Evolutionary conservation across 2,113 vertebrate species (phyloP), one percentile per base, ranked within the genome.

Genomic region (Cranoglanis bouderius): DNA sequence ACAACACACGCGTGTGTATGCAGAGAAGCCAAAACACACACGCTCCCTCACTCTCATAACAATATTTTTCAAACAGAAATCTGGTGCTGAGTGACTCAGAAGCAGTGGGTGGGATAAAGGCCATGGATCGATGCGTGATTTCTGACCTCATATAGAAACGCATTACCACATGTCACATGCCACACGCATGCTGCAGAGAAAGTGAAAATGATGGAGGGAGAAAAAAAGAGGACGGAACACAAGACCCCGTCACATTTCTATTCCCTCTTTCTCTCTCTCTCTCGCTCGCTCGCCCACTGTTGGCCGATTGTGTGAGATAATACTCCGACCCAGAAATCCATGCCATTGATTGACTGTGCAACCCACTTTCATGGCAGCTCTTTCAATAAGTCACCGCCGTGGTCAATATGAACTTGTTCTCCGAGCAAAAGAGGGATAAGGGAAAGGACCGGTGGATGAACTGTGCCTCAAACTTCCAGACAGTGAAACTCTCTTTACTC

Each of bases 351-450:
- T 93, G 93, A 92, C 93, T 93, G 92, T 85, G 92, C 89, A 92
- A 95, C 95, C 95, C 94, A 95, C 91, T 95, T 95, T 93, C 93
- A 93, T 94, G 93, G 93, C 93, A 94, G 94, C 93, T 92, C 94
- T 94, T 95, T 95, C 93, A 93, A 94, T 95, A 95, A 95, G 93
- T 95, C 90, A 85, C 89, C 90, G 91, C 85, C 85, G 90, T 93
- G 94, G 92, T 95, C 94, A 90, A 95, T 95, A 94, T 85, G 90
- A 86, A 77, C 83, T 88, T 78, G 89, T 90, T 94, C 92, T 92
- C 90, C 86, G 89, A 92, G 93, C 93, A 90, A 92, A 90, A 88
- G 81, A 83, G 92, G 90, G 91, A 90, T 85, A 90, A 87, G 82
- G 84, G 84, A 91, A 85, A 67, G 61, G 32, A 70, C 70, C 40